Base-by-base conservation (phyloP, 2,888 invertebrate genomes). In the Agrilus mali region DNA sequence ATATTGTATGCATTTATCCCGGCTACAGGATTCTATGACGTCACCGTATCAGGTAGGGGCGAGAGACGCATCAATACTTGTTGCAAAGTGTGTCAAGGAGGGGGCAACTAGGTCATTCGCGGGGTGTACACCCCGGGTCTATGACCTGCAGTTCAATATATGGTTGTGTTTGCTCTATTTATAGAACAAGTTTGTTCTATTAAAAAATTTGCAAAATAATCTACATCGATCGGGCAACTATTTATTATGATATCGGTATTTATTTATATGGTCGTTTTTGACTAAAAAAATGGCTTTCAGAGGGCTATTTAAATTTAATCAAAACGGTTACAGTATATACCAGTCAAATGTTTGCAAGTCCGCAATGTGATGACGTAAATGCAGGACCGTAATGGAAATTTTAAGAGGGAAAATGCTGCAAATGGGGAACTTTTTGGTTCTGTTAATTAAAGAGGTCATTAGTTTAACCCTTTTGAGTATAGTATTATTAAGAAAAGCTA, bases 1-100 rank as follows among this genome's bases (percentile, higher is more conserved):
- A 47, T 43, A 38, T 47, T 70, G 68, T 69, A 68, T 66, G 72
- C 72, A 72, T 72, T 71, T 69, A 71, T 61, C 54, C 57, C 50
- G 56, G 48, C 54, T 54, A 50, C 53, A 50, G 54, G 53, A 54
- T 57, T 54, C 56, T 54, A 60, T 66, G 66, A 68, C 67, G 67
- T 68, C 67, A 67, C 63, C 53, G 51, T 49, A 50, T 47, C 48
- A 48, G 49, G 53, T 50, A 50, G 54, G 55, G 55, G 58, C 27
- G 27, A 27, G 59, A 53, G 53, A 57, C 57, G 61, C 64, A 64
- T 67, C 66, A 66, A 67, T 68, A 66, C 67, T 66, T 67, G 66
- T 67, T 66, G 67, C 67, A 63, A 66, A 65, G 61, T 67, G 62
- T 66, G 66, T 63, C 65, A 64, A 61, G 60, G 58, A 57, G 60